Evolutionary conservation across 2,113 vertebrate genomes (phyloP), one percentile per base, ranked within the genome.

Genomic region (Cavia aperea): DNA sequence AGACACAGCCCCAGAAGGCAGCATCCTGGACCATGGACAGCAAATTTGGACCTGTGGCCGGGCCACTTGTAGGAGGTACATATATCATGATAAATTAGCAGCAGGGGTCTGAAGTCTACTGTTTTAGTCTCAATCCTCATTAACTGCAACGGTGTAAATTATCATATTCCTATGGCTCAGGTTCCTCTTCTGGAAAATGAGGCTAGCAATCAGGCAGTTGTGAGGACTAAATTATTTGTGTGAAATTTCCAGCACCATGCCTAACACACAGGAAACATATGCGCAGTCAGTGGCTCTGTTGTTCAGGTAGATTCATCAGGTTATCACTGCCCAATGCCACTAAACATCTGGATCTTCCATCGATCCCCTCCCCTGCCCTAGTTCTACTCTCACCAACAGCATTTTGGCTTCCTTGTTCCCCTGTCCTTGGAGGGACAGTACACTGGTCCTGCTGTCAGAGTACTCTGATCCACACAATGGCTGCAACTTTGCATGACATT

Each of bases 1-100:
- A 56, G 62, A 49, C 65, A 18, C 1, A 31, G 72, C 10, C 58
- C 75, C 0, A 46, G 49, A 4, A 75, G 68, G 39, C 29, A 19
- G 19, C 1, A 18, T n/a, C 39, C 46, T 1, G 26, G 73, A 10
- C 58, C 18, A 0, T 0, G 10, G 14, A 23, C 0, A 12, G 10
- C 18, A 54, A 14, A 24, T 39, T 29, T 5, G 0, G 1, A 13
- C 12, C 36, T 14, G 0, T 0, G 36, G 43, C 54, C 0, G 14
- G 60, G 46, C 26, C 4, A 19, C 21, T 39, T 49, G 21, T 8
- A 13, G n/a, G 31, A 33, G 43, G 6, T 51, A 21, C 10, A 4
- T 0, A 0, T 0, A 12, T 29, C 8, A 19, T 11, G 39, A 46
- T 1, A 0, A 6, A 6, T 9, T 7, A 46, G 72, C 87, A 46